phyloP scores from a whole-genome alignment of 2,797 vertebrate genomes.

The Pelochelys cantorii region DNA sequence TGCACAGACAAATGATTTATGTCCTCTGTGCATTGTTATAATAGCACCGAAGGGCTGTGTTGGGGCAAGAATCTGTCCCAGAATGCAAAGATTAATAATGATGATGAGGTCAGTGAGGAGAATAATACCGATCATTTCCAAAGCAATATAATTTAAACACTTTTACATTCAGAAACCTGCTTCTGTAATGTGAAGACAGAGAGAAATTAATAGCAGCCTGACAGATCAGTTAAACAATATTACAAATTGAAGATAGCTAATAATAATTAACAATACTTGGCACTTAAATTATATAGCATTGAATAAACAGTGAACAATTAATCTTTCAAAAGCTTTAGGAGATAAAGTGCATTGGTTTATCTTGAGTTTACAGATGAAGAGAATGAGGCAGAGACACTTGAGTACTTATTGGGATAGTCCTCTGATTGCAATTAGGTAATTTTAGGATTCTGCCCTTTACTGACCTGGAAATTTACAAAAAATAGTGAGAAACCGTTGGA shows the following conservation, averaged over 20 bases:
- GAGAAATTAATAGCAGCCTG: constrained; percentile 19
- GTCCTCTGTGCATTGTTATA: not conserved
- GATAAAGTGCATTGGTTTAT: not conserved
- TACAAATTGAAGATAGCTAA: constrained; percentile 9
- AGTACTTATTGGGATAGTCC: not conserved
- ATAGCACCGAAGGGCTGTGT: not conserved
- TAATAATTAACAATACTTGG: not conserved
- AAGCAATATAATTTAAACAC: not conserved
- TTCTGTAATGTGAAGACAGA: not conserved
- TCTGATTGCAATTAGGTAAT: not conserved
- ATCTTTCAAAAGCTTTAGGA: not conserved
- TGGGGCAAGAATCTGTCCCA: not conserved
- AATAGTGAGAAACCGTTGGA: rapidly evolving
- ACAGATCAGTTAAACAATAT: constrained; percentile 31
- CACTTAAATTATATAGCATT: not conserved
- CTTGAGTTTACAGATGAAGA: not conserved
- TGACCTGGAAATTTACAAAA: not conserved
- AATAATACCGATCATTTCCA: not conserved
- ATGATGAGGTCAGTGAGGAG: not conserved
- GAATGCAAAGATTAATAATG: not conserved
- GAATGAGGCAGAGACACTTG: not conserved
- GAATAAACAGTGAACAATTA: constrained; percentile 20
- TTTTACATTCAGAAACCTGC: not conserved
- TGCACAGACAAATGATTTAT: constrained; percentile 21
- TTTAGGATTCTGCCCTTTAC: rapidly evolving